Evolutionary conservation across 1,140 invertebrate genomes (phyloP).

Genomic region (Ostrea edulis): DNA sequence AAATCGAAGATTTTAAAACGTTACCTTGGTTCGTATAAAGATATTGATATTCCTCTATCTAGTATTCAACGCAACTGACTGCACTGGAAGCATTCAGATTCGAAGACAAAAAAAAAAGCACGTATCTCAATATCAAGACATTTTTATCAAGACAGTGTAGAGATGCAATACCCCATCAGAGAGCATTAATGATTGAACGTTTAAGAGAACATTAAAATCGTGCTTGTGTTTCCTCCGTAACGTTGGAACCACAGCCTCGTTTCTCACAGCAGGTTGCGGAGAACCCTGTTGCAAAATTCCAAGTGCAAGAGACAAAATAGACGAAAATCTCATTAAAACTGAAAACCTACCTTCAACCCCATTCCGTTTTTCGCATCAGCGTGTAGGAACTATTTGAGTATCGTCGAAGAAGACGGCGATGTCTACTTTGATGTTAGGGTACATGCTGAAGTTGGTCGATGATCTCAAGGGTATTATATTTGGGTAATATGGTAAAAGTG

Average conservation of each 20-base stretch:
- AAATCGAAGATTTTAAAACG: not conserved
- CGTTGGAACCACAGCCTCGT: not conserved
- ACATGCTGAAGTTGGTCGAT: not conserved
- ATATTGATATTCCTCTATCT: not conserved
- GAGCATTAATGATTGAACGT: constrained; percentile 33
- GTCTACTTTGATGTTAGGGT: constrained; percentile 12
- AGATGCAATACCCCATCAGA: not conserved
- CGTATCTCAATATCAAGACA: not conserved
- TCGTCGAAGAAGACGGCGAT: not conserved
- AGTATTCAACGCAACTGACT: not conserved
- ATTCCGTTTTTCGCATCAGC: constrained; percentile 31
- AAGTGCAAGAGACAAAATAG: constrained; percentile 22
- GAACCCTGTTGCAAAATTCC: constrained; percentile 27
- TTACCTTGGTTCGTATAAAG: not conserved
- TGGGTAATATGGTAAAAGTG: not conserved
- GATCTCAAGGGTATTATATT: not conserved
- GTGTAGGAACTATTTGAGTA: not conserved
- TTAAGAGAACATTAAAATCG: constrained; percentile 32
- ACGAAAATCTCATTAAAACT: constrained; percentile 31
- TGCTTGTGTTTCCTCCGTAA: not conserved
- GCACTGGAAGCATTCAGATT: not conserved
- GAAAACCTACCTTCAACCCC: constrained; percentile 8
- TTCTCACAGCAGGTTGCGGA: constrained; percentile 18
- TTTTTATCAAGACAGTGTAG: not conserved
- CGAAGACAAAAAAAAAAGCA: not conserved